Percentiles rank a stretch among this genome's conserved stretches.
Conservation (phyloP, 1,140 invertebrate genomes). For the Drosophila eugracilis region DNA sequence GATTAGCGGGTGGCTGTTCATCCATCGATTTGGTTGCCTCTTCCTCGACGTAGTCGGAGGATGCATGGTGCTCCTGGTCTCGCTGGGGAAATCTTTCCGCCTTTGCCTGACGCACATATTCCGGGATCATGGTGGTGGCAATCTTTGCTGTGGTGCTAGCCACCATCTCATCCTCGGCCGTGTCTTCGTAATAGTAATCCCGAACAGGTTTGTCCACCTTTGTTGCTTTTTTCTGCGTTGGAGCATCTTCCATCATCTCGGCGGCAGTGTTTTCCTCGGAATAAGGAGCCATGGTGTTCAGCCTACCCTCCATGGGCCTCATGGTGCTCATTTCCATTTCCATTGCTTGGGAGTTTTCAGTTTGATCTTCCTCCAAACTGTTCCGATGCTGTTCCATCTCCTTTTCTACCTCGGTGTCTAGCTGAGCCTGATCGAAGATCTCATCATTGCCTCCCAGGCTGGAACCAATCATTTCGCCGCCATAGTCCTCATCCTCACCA, state of each 20-base stretch:
- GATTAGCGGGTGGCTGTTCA: conserved; percentile 33
- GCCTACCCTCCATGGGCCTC: conserved; percentile 8
- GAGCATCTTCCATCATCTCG: conserved; percentile 55
- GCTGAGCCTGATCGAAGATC: conserved; percentile 64
- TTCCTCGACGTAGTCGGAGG: conserved; percentile 57
- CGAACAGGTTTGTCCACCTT: conserved; percentile 40
- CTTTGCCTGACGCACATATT: conserved; percentile 77
- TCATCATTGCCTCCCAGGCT: conserved; percentile 42
- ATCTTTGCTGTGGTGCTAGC: conserved; percentile 31
- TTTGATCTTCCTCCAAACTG: conserved; percentile 48
- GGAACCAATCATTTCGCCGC: conserved; percentile 19
- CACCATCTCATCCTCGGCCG: conserved; percentile 34
- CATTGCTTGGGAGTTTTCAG: conserved; percentile 24
- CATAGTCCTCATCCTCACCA: conserved; percentile 52
- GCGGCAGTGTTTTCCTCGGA: conserved; percentile 49
- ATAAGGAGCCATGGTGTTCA: conserved; percentile 37
- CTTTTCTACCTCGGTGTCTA: conserved; percentile 51
- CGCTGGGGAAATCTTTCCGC: conserved; percentile 58
- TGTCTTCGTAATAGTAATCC: conserved; percentile 62
- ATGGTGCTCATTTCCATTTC: conserved; percentile 40
- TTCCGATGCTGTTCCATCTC: conserved; percentile 55
- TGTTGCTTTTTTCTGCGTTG: conserved; percentile 39
- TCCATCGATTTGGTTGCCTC: conserved; percentile 24
- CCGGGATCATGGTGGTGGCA: conserved; percentile 64
- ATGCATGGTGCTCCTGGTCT: conserved; percentile 19